Base-by-base conservation (phyloP, 1,140 invertebrate genomes). In the Dendrolimus punctatus region DNA sequence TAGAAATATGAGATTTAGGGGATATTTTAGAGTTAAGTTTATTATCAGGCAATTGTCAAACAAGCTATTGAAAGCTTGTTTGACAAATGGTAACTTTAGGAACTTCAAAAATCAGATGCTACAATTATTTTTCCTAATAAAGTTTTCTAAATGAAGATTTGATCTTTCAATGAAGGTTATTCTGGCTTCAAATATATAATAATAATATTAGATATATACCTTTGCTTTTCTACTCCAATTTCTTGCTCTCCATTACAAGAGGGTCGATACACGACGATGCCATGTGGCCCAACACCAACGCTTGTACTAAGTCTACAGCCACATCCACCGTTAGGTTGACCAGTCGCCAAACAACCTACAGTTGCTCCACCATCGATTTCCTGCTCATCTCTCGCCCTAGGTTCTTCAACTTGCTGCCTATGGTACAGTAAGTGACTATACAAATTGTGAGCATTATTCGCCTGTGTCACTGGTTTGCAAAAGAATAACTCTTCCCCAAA, bases 401-500 rank as follows among this genome's bases (percentile, higher is more conserved):
- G 76, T 62, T 87, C 83, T 51, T 83, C 80, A 1, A 60, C 73
- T 42, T 81, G 76, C 47, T 75, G 76, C 37, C 64, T 66, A 51
- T 88, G 87, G 51, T 88, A 87, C 23, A 85, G 52, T 55, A 88
- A 51, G 50, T 88, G 87, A 38, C 76, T 86, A 70, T 88, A 88
- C 56, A 88, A 55, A 39, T 85, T 87, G 60, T 88, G 85, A 2
- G 83, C 74, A 56, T 83, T 79, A 65, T 83, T 85, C 41, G 54
- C 71, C 46, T 75, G 65, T 39, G 81, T 89, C 40, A 83, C 75
- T 8, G 88, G 88, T 67, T 93, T 93, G 52, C 92, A 92, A 69
- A 92, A 91, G 80, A 96, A 96, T 57, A 94, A 84, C 76, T 96
- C 95, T 78, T 95, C 93, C 1, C 95, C 95, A 78, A 95, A 96